Percentiles rank a stretch among this genome's conserved stretches.
phyloP scores from a whole-genome alignment of 1,140 invertebrate genomes.

The Papilio helenus region DNA sequence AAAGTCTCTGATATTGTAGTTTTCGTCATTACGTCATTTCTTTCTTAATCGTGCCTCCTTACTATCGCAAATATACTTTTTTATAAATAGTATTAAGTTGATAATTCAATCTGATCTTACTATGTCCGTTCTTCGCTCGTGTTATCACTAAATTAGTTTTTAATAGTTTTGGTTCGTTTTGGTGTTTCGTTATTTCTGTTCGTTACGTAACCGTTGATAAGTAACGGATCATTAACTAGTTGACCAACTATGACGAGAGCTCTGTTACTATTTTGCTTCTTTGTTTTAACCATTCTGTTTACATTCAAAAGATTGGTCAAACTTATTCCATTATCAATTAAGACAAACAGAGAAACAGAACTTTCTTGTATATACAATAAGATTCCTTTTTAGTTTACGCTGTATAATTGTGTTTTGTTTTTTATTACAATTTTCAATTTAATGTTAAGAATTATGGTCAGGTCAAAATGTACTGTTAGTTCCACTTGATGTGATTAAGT shows the following conservation, averaged over 20 bases:
- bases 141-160: constrained; percentile 37
- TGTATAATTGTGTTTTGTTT: neutral
- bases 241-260: constrained; percentile 13
- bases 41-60: no score
- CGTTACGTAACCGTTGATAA: constrained; percentile 38
- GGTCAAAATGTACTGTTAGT: neutral
- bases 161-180: constrained; percentile 38
- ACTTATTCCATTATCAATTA: neutral
- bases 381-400: neutral
- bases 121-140: neutral
- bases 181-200: constrained; percentile 31
- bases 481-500: neutral
- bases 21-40: neutral
- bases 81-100: neutral
- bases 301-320: neutral
- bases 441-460: neutral
- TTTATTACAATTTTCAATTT: neutral
- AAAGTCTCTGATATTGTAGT: neutral
- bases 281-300: neutral
- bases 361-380: neutral
- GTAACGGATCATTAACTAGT: constrained; percentile 34
- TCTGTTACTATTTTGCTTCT: neutral
- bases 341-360: neutral
- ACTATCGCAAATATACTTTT: neutral
- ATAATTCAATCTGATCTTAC: constrained; percentile 24